A percentile compares a stretch with the other conserved stretches of the same genome.
Evolutionary conservation across 2,797 vertebrate species (phyloP).

Genomic region (Micropoecilia bifurca): DNA sequence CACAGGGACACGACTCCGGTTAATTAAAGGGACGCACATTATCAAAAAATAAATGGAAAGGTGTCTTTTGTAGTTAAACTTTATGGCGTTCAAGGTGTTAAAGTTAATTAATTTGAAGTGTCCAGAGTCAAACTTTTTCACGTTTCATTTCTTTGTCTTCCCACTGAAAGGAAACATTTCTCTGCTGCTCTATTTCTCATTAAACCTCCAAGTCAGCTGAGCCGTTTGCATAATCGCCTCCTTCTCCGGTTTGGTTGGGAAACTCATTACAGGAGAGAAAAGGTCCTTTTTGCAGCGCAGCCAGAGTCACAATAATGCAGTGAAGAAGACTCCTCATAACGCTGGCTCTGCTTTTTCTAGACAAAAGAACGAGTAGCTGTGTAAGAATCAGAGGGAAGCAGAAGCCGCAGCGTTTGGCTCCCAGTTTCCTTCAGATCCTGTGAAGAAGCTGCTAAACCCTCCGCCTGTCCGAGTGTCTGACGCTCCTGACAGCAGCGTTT

Average conservation of each 20-base stretch:
- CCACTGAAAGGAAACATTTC: slow-evolving; percentile 46
- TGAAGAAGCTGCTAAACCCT: background rate
- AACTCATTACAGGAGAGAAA: slow-evolving; percentile 65
- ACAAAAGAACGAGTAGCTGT: background rate
- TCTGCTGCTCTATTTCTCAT: slow-evolving; percentile 17
- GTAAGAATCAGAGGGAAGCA: background rate
- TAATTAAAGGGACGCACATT: slow-evolving; percentile 68
- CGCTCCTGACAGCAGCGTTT: background rate
- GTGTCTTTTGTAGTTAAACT: slow-evolving; percentile 77
- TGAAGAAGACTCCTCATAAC: background rate
- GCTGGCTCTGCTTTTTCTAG: background rate
- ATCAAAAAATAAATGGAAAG: slow-evolving; percentile 74
- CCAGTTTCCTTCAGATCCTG: background rate
- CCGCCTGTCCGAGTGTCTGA: background rate
- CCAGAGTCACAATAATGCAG: background rate
- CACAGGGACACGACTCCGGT: slow-evolving; percentile 38
- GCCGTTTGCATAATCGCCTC: slow-evolving; percentile 72
- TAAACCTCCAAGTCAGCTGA: slow-evolving; percentile 71
- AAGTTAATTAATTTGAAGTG: slow-evolving; percentile 69
- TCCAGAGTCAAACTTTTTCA: slow-evolving; percentile 69
- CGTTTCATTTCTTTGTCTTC: slow-evolving; percentile 60
- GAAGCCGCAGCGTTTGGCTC: background rate
- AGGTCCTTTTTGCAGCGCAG: background rate
- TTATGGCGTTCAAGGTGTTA: slow-evolving; percentile 70
- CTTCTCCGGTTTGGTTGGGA: slow-evolving; percentile 58